Evolutionary conservation across 2,113 vertebrate genomes (phyloP), one percentile per base, ranked within the genome.

Genomic region (Hassar affinis): DNA sequence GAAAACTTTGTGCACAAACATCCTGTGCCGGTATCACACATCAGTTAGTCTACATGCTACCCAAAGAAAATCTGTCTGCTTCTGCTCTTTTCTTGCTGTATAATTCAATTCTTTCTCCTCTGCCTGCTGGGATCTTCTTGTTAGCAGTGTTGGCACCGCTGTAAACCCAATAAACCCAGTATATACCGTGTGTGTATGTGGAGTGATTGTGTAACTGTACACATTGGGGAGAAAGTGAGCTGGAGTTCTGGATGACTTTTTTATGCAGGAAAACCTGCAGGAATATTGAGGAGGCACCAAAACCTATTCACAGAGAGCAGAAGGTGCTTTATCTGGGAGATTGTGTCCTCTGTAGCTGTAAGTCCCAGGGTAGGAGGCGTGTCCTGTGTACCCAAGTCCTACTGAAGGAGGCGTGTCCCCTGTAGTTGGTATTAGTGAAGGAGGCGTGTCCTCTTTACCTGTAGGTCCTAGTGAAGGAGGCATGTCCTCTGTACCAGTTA

Each of bases 51-150:
- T 49, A 30, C 71, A 74, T 74, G 45, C 71, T 30, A 51, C 11
- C 6, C 1, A 74, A 49, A 74, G 25, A 51, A 74, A 49, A 14
- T 49, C 42, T 14, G 38, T 4, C 25, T 72, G 42, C 22, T 30
- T 20, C 7, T 18, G 66, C 12, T 62, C 9, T 10, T 49, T 27
- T 47, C 52, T 51, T 30, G 1, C n/a, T 52, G 47, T 75, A 75
- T 51, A 75, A 33, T 30, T 75, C 71, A 52, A 75, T 75, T 75
- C n/a, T 75, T 75, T 52, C 71, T 52, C 71, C 7, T 74, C 71
- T 74, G 71, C 45, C 69, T 75, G 47, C 71, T 33, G 10, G 71
- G 7, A 75, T 27, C 20, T 51, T 17, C 18, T 74, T 17, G 71
- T 74, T 74, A 18, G 71, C 15, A 27, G 45, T 74, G 45, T 8